phyloP scores from a whole-genome alignment of 1,140 invertebrate species.

The Eriosoma lanigerum region DNA sequence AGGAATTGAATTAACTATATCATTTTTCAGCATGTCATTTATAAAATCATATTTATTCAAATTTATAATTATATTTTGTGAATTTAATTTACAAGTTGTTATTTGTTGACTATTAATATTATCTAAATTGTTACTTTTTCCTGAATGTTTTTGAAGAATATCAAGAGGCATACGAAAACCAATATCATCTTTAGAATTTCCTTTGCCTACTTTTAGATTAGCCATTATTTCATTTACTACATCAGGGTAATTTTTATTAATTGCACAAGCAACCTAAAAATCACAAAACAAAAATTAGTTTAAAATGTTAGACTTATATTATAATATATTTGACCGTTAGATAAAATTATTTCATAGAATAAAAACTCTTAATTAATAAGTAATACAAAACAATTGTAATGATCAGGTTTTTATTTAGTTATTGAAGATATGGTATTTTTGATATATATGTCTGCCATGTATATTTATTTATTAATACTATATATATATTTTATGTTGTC shows the following conservation, averaged over 20 bases:
- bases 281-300: background rate
- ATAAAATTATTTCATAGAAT: no score
- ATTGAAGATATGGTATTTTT: no score
- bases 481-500: no score
- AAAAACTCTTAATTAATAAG: no score
- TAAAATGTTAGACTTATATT: background rate
- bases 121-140: background rate
- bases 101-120: background rate
- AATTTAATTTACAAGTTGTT: background rate
- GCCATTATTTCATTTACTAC: constrained; percentile 20
- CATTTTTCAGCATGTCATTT: constrained; percentile 4
- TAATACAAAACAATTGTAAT: no score
- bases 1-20: background rate
- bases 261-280: constrained; percentile 14
- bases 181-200: constrained; percentile 8
- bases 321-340: no score
- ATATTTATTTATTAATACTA: no score
- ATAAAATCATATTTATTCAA: constrained; percentile 39
- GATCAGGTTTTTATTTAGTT: no score
- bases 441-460: no score
- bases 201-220: constrained; percentile 26
- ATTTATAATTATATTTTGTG: background rate
- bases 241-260: constrained; percentile 3
- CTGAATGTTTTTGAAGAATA: constrained; percentile 30
- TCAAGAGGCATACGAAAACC: constrained; percentile 14